Evolutionary conservation across 2,888 invertebrate species (phyloP), one percentile per base, ranked within the genome.

Genomic region (Cosmia trapezina): DNA sequence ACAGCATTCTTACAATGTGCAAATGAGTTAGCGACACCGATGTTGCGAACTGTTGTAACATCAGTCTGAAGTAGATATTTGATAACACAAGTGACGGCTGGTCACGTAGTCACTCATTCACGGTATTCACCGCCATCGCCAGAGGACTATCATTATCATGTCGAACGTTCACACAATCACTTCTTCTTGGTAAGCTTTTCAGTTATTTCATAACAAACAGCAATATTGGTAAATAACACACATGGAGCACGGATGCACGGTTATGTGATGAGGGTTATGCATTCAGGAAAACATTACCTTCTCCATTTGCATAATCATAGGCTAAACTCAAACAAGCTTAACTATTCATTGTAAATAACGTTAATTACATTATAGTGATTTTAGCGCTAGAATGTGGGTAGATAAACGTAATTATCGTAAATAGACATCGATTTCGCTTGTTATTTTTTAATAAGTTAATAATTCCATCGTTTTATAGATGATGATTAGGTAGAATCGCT

Each of bases 31-130:
- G 68, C 63, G 73, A 66, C 76, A 78, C 62, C 66, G 57, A 72
- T 68, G 62, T 74, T 70, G 54, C 81, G 70, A 68, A 61, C 76
- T 87, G 81, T 83, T 74, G 83, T 84, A 86, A 83, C 82, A 84
- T 73, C 77, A 81, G 64, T 67, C 57, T 76, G 72, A 71, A 53
- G 77, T 76, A 77, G 74, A 86, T 88, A 86, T 88, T 88, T 88
- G 83, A 88, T 88, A 88, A 88, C 80, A 88, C 68, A 47, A 54
- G 70, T 67, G 67, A 68, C 70, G 75, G 66, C 63, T 73, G 67
- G 73, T 86, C 88, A 86, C 85, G 86, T 83, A 86, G 76, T 47
- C 78, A 61, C 59, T 67, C 73, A 66, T 70, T 73, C 70, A 62
- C 37, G 43, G 51, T 7, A 41, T 60, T 60, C 67, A 64, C 54